Conservation (phyloP, 2,113 vertebrate species). For the Lasiurus cinereus region DNA sequence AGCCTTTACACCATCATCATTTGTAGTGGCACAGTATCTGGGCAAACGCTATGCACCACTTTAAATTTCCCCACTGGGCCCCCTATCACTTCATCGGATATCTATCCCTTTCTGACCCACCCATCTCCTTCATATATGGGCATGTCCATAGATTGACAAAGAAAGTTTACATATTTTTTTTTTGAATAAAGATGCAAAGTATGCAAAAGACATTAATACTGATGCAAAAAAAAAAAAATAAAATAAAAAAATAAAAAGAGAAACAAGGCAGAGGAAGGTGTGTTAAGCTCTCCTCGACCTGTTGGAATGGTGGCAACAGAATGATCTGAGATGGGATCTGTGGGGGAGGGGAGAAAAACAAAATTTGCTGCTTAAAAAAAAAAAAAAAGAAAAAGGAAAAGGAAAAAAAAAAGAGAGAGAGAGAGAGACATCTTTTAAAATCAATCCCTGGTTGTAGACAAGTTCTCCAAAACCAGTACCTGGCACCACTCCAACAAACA, state of each 20-base stretch:
- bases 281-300: conserved; percentile 89
- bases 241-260: conserved; percentile 65
- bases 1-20: conserved; percentile 89
- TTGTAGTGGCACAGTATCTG: conserved; percentile 89
- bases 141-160: conserved; percentile 92
- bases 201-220: conserved; percentile 94
- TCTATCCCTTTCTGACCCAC: conserved; percentile 89
- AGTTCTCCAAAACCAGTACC: conserved; percentile 95
- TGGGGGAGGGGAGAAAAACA: conserved; percentile 78
- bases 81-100: conserved; percentile 91
- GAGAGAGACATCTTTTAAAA: conserved; percentile 90
- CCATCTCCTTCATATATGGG: conserved; percentile 94
- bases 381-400: conserved; percentile 52
- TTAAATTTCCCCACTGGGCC: conserved; percentile 86
- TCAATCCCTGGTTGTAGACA: conserved; percentile 97
- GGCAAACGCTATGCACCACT: conserved; percentile 86
- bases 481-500: conserved; percentile 95
- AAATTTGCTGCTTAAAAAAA: conserved; percentile 73
- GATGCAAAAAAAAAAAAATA: conserved; percentile 91
- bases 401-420: conserved; percentile 69
- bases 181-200: conserved; percentile 91
- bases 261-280: conserved; percentile 88
- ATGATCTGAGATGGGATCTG: conserved; percentile 93
- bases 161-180: conserved; percentile 89
- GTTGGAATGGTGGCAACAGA: conserved; percentile 92